phyloP scores from a whole-genome alignment of 2,797 vertebrate species.

The Xenopus petersii region DNA sequence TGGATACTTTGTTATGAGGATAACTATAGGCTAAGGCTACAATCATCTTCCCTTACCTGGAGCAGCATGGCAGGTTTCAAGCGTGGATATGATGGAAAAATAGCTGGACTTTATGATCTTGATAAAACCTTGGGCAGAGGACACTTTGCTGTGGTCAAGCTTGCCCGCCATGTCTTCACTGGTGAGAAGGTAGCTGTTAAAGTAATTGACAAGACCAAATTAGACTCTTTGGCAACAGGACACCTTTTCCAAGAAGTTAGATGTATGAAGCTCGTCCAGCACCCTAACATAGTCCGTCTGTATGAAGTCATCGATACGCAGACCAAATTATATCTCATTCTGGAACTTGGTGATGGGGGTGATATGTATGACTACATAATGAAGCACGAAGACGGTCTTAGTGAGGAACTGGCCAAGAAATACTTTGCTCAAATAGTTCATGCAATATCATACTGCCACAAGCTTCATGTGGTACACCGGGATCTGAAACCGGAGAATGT shows the following conservation, averaged over 20 bases:
- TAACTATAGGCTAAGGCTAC: slow-evolving; percentile 53
- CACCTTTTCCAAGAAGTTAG: slow-evolving; percentile 97
- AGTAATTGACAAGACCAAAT: slow-evolving; percentile 96
- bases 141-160: slow-evolving; percentile 95
- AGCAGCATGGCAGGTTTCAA: slow-evolving; percentile 93
- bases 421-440: slow-evolving; percentile 98
- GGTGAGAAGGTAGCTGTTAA: slow-evolving; percentile 97
- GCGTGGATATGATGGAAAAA: slow-evolving; percentile 94
- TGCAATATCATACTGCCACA: slow-evolving; percentile 96
- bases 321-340: slow-evolving; percentile 94
- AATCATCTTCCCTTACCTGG: slow-evolving; percentile 48
- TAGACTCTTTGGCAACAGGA: slow-evolving; percentile 89
- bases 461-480: slow-evolving; percentile 93
- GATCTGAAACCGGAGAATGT: slow-evolving; percentile 98
- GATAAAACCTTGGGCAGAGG: slow-evolving; percentile 96
- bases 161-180: slow-evolving; percentile 95
- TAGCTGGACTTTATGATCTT: slow-evolving; percentile 93
- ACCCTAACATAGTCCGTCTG: slow-evolving; percentile 94
- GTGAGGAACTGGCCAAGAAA: slow-evolving; percentile 92
- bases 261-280: slow-evolving; percentile 97
- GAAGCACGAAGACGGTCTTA: slow-evolving; percentile 95
- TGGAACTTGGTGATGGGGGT: slow-evolving; percentile 93
- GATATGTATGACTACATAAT: slow-evolving; percentile 99
- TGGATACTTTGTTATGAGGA: slow-evolving; percentile 75
- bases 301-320: slow-evolving; percentile 98